These are phyloP conservation scores for Lysandra coridon DNA, from an alignment of 2,888 invertebrate genomes.

Conservation along the genomic window DNA sequence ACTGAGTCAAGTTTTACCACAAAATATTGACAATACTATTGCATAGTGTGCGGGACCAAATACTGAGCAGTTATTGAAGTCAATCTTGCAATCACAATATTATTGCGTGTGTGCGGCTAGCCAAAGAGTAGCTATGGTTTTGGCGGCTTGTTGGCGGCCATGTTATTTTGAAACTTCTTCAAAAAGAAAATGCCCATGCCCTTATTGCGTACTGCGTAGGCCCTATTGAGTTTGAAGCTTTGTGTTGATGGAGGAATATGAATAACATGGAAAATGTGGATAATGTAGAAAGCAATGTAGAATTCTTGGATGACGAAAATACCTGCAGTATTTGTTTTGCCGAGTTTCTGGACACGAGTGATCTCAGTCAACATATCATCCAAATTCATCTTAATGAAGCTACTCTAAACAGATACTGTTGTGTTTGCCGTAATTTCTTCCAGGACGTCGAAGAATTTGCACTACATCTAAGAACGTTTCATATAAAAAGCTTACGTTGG, in stretches of 20 bases:
- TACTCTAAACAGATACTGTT: conserved; percentile 46
- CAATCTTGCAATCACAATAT: too few relatives aligned
- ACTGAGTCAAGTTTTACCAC: too few relatives aligned
- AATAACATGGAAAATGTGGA: conserved; percentile 13
- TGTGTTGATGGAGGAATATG: neutral
- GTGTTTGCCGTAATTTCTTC: conserved; percentile 51
- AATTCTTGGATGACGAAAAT: conserved; percentile 46
- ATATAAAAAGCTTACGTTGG: conserved; percentile 48
- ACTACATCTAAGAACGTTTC: conserved; percentile 54
- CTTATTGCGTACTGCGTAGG: too few relatives aligned
- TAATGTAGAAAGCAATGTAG: conserved; percentile 21
- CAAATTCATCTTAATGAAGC: conserved; percentile 52
- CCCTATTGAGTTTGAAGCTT: too few relatives aligned
- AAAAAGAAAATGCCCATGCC: too few relatives aligned
- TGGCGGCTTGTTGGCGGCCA: too few relatives aligned
- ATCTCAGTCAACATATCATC: conserved; percentile 53
- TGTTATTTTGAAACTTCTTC: too few relatives aligned
- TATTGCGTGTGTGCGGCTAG: too few relatives aligned
- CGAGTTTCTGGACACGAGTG: conserved; percentile 63
- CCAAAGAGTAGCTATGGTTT: too few relatives aligned
- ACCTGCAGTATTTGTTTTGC: conserved; percentile 56
- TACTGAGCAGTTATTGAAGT: too few relatives aligned
- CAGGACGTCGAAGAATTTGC: conserved; percentile 51
- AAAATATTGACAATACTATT: too few relatives aligned
- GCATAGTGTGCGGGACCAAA: too few relatives aligned